Evolutionary conservation across 1,140 invertebrate genomes (phyloP).

Genomic region (Euschistus heros): DNA sequence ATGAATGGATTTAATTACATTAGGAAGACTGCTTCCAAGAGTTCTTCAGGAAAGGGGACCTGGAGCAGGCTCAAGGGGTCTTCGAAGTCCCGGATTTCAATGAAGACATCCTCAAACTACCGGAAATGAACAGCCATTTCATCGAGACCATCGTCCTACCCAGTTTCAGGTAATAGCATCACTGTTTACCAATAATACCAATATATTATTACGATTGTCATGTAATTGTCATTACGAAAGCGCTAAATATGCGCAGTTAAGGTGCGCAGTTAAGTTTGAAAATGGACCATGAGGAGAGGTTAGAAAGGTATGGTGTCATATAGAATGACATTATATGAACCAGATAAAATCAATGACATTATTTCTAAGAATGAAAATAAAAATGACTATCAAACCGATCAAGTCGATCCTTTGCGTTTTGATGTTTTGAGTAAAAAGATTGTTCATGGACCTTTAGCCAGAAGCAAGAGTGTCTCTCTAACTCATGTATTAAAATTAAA

Average conservation of each 20-base stretch:
- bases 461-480: no score
- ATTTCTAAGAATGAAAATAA: no score
- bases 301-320: neutral
- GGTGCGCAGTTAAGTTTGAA: neutral
- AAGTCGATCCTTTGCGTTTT: no score
- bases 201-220: neutral
- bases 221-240: neutral
- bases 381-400: no score
- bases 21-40: neutral
- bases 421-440: no score
- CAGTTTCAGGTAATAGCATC: neutral
- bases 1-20: neutral
- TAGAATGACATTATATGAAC: neutral
- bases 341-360: neutral
- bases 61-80: neutral
- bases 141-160: neutral
- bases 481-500: no score
- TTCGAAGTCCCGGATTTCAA: neutral
- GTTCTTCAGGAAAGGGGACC: constrained; percentile 5
- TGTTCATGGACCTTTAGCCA: no score
- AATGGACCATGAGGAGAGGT: neutral
- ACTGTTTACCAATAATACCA: neutral
- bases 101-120: constrained; percentile 1
- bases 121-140: neutral
- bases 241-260: neutral